phyloP scores from a whole-genome alignment of 2,888 invertebrate species.

The Drosophila nigricruria region DNA sequence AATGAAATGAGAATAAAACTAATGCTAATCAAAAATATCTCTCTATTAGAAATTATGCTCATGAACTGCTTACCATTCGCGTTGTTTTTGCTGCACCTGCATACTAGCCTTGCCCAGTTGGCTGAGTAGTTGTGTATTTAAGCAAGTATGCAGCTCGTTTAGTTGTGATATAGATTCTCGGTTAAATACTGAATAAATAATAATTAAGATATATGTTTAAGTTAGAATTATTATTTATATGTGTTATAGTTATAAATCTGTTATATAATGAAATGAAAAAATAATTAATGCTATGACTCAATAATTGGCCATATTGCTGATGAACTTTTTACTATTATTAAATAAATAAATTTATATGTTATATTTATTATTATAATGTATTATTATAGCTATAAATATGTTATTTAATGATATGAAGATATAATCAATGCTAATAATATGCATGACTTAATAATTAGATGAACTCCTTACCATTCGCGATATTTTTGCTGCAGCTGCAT shows the following conservation, averaged over 20 bases:
- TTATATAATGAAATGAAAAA: neutral
- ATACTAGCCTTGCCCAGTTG: too few relatives aligned
- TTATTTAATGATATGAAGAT: neutral
- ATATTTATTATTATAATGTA: neutral
- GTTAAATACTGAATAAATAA: neutral
- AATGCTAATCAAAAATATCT: too few relatives aligned
- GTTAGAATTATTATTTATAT: neutral
- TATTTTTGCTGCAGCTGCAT: slow-evolving; percentile 17
- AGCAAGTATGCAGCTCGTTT: slow-evolving; percentile 22
- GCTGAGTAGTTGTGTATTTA: too few relatives aligned
- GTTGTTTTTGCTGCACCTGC: too few relatives aligned
- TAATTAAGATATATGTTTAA: neutral
- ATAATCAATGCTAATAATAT: neutral
- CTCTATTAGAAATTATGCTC: too few relatives aligned
- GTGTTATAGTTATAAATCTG: neutral
- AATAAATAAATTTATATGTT: neutral
- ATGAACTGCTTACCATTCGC: too few relatives aligned
- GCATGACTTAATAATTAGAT: neutral
- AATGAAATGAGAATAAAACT: too few relatives aligned
- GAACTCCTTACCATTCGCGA: neutral
- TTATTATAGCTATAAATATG: neutral
- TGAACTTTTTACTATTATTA: neutral
- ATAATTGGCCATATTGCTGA: neutral
- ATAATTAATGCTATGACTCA: neutral
- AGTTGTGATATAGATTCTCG: too few relatives aligned